Base-by-base conservation (phyloP, 2,888 invertebrate genomes). In the Metalampra italica region DNA sequence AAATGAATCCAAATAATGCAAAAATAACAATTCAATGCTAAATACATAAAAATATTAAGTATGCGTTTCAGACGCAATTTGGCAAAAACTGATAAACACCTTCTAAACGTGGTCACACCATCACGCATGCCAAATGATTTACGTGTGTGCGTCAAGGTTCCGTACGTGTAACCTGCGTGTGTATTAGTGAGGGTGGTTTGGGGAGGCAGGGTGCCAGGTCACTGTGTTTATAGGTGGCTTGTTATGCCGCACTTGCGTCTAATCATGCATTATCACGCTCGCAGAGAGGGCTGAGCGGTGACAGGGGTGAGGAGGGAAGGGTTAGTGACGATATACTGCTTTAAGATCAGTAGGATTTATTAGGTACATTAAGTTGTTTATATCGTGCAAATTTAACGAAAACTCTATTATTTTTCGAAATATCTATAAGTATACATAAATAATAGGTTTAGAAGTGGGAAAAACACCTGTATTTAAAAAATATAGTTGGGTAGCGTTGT, bases 201-300 rank as follows among this genome's bases (percentile, higher is more conserved):
- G 53, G 44, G 60, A 57, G 58, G 46, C 47, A 52, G 66, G 68
- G 66, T 66, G 72, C 61, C 68, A 69, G 84, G 86, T 83, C 85
- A 83, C 66, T 77, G 73, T 85, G 85, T 83, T 80, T 83, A 68
- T 84, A 75, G 83, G 83, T 75, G 70, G 60, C 57, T 54, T 56
- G 62, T 64, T 68, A 68, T 63, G 64, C 66, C 60, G 68, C 66
- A 66, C 68, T 69, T 66, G 65, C 66, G 59, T 68, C 67, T 72
- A 70, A 78, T 71, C 73, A 66, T 69, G 72, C 71, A 71, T 72
- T 71, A 72, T 71, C 71, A 71, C 57, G 57, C 64, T 61, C 50
- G 32, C 7, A 40, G 39, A 7, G 36, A 29, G 13, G 13, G 45
- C 42, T n/a, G n/a, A 22, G 22, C 22, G 22, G 22, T 22, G 22